These are phyloP conservation scores for Plestiodon gilberti DNA, from an alignment of 2,113 vertebrate species.

Conservation along the genomic window DNA sequence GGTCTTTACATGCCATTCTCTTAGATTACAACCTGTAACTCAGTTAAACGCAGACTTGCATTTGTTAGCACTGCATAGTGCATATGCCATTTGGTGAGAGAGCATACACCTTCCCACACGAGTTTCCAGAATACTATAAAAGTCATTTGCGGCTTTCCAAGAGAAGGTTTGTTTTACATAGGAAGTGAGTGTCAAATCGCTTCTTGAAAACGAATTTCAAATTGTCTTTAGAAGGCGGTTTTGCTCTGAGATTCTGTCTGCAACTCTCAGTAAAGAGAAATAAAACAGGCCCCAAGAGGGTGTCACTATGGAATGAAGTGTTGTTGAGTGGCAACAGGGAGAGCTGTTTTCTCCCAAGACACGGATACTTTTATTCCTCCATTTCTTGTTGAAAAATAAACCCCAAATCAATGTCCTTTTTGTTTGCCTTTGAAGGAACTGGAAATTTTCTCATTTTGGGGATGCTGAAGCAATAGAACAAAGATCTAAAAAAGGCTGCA, in stretches of 20 bases:
- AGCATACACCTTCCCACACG: background rate
- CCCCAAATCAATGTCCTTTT: background rate
- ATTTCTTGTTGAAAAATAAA: background rate
- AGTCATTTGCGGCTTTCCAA: background rate
- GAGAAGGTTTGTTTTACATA: background rate
- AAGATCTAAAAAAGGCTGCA: background rate
- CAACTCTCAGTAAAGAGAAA: conserved; percentile 53
- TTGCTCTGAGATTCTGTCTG: conserved; percentile 39
- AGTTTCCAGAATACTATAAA: background rate
- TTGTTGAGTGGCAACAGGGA: conserved; percentile 37
- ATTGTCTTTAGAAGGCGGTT: background rate
- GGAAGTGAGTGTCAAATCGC: background rate
- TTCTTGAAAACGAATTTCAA: background rate
- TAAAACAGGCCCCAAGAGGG: conserved; percentile 34
- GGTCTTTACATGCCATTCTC: background rate
- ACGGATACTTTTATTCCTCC: background rate
- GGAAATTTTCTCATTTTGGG: background rate
- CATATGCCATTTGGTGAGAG: background rate
- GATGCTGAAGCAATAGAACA: background rate
- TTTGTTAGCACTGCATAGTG: background rate
- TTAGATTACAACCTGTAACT: too few species aligned
- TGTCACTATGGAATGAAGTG: conserved; percentile 30
- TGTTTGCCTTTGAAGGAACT: background rate
- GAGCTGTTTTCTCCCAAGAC: conserved; percentile 33
- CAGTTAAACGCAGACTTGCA: background rate